phyloP scores from a whole-genome alignment of 2,113 vertebrate genomes.

The Hydrolagus affinis region DNA sequence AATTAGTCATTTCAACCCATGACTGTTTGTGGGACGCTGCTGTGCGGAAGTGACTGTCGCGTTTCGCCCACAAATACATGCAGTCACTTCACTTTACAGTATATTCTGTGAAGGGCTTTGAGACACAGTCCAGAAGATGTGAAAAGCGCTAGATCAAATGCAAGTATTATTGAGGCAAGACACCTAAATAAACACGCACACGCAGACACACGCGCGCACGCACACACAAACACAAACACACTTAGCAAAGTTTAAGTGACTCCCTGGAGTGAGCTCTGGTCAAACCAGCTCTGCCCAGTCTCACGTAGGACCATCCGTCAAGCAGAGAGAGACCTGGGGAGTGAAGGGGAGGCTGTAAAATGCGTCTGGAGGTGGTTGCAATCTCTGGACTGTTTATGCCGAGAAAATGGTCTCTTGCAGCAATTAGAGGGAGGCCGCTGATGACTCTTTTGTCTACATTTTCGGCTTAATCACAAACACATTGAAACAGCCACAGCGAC shows the following conservation, averaged over 20 bases:
- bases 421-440: background rate
- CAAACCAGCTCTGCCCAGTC: background rate
- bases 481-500: background rate
- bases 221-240: background rate
- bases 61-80: too few species aligned
- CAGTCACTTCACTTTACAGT: too few species aligned
- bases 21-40: too few species aligned
- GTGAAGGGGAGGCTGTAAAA: background rate
- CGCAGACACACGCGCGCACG: too few species aligned
- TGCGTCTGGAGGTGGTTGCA: background rate
- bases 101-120: too few species aligned
- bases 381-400: background rate
- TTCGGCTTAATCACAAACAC: background rate
- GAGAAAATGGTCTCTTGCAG: background rate
- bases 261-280: background rate
- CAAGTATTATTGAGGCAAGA: too few species aligned
- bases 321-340: background rate
- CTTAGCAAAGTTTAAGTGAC: slow-evolving; percentile 5
- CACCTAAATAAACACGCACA: too few species aligned
- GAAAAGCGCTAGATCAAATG: too few species aligned
- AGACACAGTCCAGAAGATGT: too few species aligned
- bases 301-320: slow-evolving; percentile 3
- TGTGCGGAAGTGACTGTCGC: too few species aligned
- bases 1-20: too few species aligned
- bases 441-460: background rate